phyloP scores from a whole-genome alignment of 2,113 vertebrate species.

The Passer domesticus region DNA sequence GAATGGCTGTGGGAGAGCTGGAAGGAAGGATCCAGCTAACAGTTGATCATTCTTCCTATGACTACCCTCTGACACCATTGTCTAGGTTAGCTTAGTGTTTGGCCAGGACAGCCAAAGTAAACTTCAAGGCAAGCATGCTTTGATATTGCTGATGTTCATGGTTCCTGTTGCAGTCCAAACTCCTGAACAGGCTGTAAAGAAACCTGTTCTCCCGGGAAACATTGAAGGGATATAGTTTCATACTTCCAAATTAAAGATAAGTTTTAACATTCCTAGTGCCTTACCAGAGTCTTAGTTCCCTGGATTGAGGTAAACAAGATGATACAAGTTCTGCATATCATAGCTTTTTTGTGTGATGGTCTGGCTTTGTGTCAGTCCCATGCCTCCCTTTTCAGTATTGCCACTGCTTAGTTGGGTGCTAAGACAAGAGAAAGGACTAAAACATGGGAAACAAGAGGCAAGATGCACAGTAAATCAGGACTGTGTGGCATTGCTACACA shows the following conservation, averaged over 20 bases:
- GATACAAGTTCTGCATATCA: background rate
- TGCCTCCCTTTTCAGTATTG: background rate
- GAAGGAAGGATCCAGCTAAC: background rate
- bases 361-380: background rate
- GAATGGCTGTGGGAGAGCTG: background rate
- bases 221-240: background rate
- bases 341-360: background rate
- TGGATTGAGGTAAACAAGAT: background rate
- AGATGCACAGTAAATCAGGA: background rate
- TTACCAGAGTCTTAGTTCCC: background rate
- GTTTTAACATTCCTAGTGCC: background rate
- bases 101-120: background rate
- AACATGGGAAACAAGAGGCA: background rate
- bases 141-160: background rate
- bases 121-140: background rate
- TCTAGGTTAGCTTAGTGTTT: background rate
- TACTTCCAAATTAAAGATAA: background rate
- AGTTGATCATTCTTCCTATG: background rate
- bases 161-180: background rate
- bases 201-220: background rate
- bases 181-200: background rate
- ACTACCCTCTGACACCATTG: background rate
- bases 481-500: background rate
- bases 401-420: background rate
- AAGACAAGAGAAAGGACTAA: background rate